Evolutionary conservation across 2,888 invertebrate species (phyloP).

Genomic region (Anorthoa munda): DNA sequence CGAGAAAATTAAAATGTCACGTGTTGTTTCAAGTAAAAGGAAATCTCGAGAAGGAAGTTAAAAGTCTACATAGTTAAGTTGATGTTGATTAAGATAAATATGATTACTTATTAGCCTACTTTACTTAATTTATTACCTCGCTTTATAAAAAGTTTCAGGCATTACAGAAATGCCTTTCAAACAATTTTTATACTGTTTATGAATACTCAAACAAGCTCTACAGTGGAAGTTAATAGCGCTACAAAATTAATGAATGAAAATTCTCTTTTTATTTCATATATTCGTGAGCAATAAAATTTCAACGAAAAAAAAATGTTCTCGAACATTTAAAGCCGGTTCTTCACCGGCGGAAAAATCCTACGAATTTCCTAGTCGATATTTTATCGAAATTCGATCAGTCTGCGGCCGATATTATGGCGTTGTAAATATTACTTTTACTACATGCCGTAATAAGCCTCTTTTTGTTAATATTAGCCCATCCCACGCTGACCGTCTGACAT

Average conservation of each 20-base stretch:
- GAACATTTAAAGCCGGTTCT: slow-evolving; percentile 27
- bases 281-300: slow-evolving; percentile 33
- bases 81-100: slow-evolving; percentile 14
- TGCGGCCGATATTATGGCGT: slow-evolving; percentile 10
- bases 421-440: slow-evolving; percentile 49
- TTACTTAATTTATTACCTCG: slow-evolving; percentile 15
- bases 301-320: not conserved
- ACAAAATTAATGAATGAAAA: slow-evolving; percentile 30
- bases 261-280: slow-evolving; percentile 25
- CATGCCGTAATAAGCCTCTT: slow-evolving; percentile 46
- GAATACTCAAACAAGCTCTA: slow-evolving; percentile 26
- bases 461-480: slow-evolving; percentile 60
- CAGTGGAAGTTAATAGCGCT: slow-evolving; percentile 18
- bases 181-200: slow-evolving; percentile 24
- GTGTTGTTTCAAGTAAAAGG: not conserved
- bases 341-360: slow-evolving; percentile 21
- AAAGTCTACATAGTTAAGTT: not conserved
- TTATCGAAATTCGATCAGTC: slow-evolving; percentile 18
- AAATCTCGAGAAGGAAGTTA: not conserved
- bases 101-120: not conserved
- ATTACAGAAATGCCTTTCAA: slow-evolving; percentile 15
- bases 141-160: slow-evolving; percentile 4
- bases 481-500: slow-evolving; percentile 68
- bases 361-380: not conserved
- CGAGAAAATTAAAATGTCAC: slow-evolving; percentile 5